Percentiles rank a stretch among this genome's conserved stretches.
phyloP scores from a whole-genome alignment of 2,113 vertebrate species.

The Strix uralensis region DNA sequence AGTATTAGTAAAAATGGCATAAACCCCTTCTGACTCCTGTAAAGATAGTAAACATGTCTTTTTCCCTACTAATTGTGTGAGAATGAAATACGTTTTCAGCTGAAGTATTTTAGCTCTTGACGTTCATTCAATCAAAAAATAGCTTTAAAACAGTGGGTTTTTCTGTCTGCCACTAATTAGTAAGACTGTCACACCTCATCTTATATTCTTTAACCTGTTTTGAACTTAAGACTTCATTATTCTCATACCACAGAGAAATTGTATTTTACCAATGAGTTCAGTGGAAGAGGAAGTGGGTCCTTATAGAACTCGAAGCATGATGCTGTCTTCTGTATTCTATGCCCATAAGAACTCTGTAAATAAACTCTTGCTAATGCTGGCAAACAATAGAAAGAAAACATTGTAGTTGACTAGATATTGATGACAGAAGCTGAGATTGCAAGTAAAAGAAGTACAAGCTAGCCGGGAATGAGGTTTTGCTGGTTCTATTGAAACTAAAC shows the following conservation, averaged over 20 bases:
- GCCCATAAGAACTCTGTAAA: not conserved
- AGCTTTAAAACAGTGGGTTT: not conserved
- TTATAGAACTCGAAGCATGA: not conserved
- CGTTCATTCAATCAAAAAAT: not conserved
- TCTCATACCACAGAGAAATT: not conserved
- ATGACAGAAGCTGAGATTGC: not conserved
- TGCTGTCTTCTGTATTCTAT: not conserved
- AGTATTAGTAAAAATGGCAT: not conserved
- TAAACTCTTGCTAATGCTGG: not conserved
- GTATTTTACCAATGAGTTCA: not conserved
- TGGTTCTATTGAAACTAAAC: not conserved
- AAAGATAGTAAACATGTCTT: not conserved
- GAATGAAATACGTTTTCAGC: not conserved
- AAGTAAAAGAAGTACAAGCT: not conserved
- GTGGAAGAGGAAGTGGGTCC: not conserved
- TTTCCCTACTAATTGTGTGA: not conserved
- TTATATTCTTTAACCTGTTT: not conserved
- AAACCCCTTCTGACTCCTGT: not conserved
- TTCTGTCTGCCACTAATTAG: not conserved
- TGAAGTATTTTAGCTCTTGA: not conserved
- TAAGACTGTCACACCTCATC: not conserved
- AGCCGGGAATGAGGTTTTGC: not conserved
- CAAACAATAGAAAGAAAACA: not conserved
- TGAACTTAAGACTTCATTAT: not conserved
- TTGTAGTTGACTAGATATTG: not conserved